These are phyloP conservation scores for Macrosiphum euphorbiae DNA, from an alignment of 2,888 invertebrate genomes.

Conservation along the genomic window DNA sequence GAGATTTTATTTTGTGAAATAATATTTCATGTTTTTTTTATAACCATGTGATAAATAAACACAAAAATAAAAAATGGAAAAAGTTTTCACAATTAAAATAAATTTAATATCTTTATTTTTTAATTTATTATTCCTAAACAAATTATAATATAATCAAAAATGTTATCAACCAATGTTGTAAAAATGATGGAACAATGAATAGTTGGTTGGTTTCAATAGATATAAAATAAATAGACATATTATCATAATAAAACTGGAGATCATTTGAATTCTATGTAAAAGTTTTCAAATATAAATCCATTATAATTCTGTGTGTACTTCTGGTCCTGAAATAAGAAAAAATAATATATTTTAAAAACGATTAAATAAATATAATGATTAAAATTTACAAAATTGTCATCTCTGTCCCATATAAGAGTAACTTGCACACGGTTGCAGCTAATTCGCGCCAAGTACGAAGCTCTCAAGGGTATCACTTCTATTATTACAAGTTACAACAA, in stretches of 20 bases:
- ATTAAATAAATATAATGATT: background rate
- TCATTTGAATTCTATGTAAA: constrained; percentile 49
- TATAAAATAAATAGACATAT: constrained; percentile 37
- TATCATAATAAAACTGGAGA: constrained; percentile 52
- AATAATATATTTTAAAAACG: background rate
- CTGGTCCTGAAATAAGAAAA: constrained; percentile 43
- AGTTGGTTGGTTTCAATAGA: constrained; percentile 29
- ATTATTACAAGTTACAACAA: background rate
- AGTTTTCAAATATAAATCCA: constrained; percentile 55
- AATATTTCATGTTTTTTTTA: background rate
- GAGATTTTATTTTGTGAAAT: background rate
- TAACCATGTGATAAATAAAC: background rate
- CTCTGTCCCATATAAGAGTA: background rate
- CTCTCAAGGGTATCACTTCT: background rate
- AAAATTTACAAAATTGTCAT: background rate
- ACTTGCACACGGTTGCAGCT: background rate
- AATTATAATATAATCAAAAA: constrained; percentile 31
- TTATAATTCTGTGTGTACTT: constrained; percentile 55
- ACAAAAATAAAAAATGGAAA: background rate
- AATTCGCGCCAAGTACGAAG: fast-evolving
- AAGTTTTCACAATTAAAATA: constrained; percentile 4
- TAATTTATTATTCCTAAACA: constrained; percentile 5
- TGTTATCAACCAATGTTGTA: constrained; percentile 24
- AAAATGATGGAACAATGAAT: constrained; percentile 11
- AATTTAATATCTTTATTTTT: background rate